Evolutionary conservation across 37 sponge, comb jelly and placozoan species (phyloP), one percentile per base, ranked within the genome.

Genomic region (Geodia barretti): DNA sequence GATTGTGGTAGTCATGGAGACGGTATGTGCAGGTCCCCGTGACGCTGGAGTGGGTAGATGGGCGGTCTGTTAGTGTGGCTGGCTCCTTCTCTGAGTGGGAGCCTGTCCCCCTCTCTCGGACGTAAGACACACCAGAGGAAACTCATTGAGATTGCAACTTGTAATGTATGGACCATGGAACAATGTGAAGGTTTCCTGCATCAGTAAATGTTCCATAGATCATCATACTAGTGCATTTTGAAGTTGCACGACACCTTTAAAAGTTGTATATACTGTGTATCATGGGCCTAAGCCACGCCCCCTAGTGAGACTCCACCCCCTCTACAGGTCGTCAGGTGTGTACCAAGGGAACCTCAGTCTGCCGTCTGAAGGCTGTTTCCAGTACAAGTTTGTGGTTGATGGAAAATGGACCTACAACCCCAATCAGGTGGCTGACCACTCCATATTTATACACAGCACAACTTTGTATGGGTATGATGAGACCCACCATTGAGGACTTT

Each of bases 331-430:
- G 11, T 17, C 54, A 7, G 14, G 54, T 14, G 54, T 47, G 11
- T 47, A 47, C 54, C 54, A 47, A 14, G 54, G 54, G 14, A 14
- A 7, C 54, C 7, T 47, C 14, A 14, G 14, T 14, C 54, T 47
- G 54, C 54, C 54, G 7, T 47, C 54, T 17, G 54, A 47, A 47
- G 79, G 81, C 5, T 34, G 39, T 40, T 63, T 68, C 41, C 34
- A 64, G 68, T 81, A 81, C 81, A 81, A 69, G 70, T 70, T 72
- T 36, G 36, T 69, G 30, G 72, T 81, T 30, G 72, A 81, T 65
- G 70, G 70, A 3, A 33, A 70, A 1, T 81, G 81, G 81, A 61
- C 72, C 19, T 30, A 58, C 26, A 70, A 81, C 54, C 47, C 28
- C 21, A 28, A 25, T 40, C 61, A 65, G 33, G 81, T 81, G 33